Base-by-base conservation (phyloP, 64 coral and sea anemone genomes). In the Actinia equina region DNA sequence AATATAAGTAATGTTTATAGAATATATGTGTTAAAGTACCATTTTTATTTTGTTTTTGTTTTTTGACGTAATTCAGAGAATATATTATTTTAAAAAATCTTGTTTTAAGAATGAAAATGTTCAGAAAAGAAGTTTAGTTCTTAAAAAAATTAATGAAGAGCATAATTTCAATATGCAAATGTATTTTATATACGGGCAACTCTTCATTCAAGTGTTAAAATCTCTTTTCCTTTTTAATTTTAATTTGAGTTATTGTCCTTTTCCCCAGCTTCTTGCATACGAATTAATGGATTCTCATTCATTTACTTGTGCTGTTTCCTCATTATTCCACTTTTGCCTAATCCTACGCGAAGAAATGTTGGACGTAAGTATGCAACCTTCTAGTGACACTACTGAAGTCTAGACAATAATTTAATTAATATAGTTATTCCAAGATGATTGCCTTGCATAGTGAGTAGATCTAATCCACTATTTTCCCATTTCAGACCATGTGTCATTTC, bases 251-350 rank as follows among this genome's bases (percentile, higher is more conserved):
- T 41, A 20, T 19, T 45, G 4, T 85, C 13, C 81, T 83, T 14
- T 26, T 87, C 87, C 89, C 84, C 87, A 98, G 93, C 96, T 77
- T 95, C 84, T 64, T 91, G 90, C 80, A 85, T 98, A 53, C 87
- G 96, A 69, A 87, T 98, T 53, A 98, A 95, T 98, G 96, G 96
- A 19, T 92, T 98, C 52, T 98, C 96, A 43, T 86, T 98, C 52
- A 92, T 98, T 37, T 98, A 98, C n/a, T 62, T 98, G 76, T 98
- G 93, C 60, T 98, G 96, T 84, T 86, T 98, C 62, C 85, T 98
- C 80, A 89, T 83, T 82, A 91, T 98, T 83, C 96, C 96, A 61
- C 88, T 98, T 49, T 71, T 98, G 22, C 96, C 96, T 30, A 98
- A 92, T 59, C 96, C 96, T 78, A 93, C 96, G 56, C 69, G 93